Base-by-base conservation (phyloP, 2,113 vertebrate species). In the Pseudorhombus dupliciocellatus region DNA sequence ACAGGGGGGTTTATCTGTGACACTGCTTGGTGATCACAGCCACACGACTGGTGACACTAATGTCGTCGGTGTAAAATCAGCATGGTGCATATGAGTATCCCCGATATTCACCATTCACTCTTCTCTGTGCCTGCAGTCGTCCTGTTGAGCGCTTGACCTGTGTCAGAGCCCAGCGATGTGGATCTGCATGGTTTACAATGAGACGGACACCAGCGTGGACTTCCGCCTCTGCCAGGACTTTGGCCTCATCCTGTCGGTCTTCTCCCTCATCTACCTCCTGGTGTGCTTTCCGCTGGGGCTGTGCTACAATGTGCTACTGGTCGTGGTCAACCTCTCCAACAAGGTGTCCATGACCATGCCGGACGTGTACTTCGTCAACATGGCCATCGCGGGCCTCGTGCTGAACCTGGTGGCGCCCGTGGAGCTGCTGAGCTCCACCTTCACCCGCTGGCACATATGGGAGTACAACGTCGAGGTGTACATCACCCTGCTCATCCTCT, bases 291-390 rank as follows among this genome's bases (percentile, higher is more conserved):
- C 98, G 0, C 54, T 98, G n/a, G 95, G 97, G 60, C 92, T 99
- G 42, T 97, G 95, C 87, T 98, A 96, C 92, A 99, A 97, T 0
- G 87, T 91, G 42, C 92, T 98, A 88, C 91, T 99, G 90, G 94
- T 99, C 22, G 92, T 95, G 42, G 98, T 95, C 60, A 98, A 99
- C 87, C 94, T 99, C 66, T 95, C 93, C 66, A 97, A 97, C 92
- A 97, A 96, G 86, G 92, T 94, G 24, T 94, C 95, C 34, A 97
- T 99, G 97, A 98, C 96, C 31, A 99, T 99, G 97, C 98, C 97
- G 0, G 98, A 99, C 0, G 97, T 99, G 64, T 99, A 99, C 82
- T 99, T 98, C 0, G 96, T 98, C 79, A 99, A 99, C 92, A 97
- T 99, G 44, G 97, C 96, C 3, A 94, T 97, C 0, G 97, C 97